A percentile compares a stretch with the other conserved stretches of the same genome.
These are phyloP conservation scores for Sebastiscus albofasciatus DNA, from an alignment of 2,797 vertebrate genomes.

Conservation along the genomic window DNA sequence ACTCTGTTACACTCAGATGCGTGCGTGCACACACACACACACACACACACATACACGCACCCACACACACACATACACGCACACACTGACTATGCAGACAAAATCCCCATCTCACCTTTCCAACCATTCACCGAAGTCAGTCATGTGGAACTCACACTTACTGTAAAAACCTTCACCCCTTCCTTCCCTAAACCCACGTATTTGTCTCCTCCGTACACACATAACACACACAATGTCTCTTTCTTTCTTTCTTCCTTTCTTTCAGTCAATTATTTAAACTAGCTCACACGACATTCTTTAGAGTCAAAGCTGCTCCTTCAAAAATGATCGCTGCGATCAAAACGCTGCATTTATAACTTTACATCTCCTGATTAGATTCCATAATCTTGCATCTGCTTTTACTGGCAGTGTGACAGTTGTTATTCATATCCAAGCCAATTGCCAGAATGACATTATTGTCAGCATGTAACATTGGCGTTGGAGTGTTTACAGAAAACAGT, in stretches of 20 bases:
- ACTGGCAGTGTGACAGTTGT: neutral
- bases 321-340: neutral
- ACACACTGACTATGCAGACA: conserved; percentile 3
- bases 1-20: conserved; percentile 24
- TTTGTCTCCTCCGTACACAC: neutral
- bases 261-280: conserved; percentile 1
- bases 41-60: conserved; percentile 13
- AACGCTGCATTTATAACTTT: neutral
- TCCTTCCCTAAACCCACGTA: neutral
- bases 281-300: neutral
- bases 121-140: conserved; percentile 14
- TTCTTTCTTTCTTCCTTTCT: neutral
- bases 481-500: neutral
- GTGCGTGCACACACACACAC: neutral
- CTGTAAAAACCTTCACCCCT: neutral
- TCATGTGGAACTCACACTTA: conserved; percentile 28
- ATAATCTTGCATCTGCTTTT: neutral
- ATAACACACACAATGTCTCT: neutral
- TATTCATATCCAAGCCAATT: neutral
- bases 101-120: conserved; percentile 1
- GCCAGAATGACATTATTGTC: neutral
- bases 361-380: neutral
- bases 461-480: neutral
- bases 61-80: neutral
- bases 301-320: neutral